Conservation (phyloP, 2,113 vertebrate genomes). For the Megaceryle maxima region DNA sequence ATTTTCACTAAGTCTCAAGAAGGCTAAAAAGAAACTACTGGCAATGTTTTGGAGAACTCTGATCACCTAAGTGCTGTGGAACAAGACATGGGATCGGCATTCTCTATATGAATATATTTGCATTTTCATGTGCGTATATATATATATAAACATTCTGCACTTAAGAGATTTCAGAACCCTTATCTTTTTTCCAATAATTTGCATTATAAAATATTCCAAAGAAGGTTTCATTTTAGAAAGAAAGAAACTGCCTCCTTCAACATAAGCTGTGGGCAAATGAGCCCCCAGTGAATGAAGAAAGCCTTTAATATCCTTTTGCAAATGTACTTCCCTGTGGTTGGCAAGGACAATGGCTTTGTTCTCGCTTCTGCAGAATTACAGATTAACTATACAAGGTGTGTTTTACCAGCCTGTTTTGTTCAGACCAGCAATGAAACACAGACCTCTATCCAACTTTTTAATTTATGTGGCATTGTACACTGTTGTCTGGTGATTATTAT, state of each 20-base stretch:
- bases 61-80: neutral
- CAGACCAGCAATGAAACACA: neutral
- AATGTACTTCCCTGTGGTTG: slow-evolving; percentile 25
- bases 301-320: slow-evolving; percentile 26
- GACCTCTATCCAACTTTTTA: neutral
- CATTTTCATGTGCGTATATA: neutral
- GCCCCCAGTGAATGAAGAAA: neutral
- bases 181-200: neutral
- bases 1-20: neutral
- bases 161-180: neutral
- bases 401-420: neutral
- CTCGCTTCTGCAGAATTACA: slow-evolving; percentile 28
- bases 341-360: slow-evolving; percentile 32
- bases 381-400: neutral
- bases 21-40: neutral
- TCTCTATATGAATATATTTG: neutral
- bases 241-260: neutral
- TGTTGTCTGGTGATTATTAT: neutral
- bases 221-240: neutral
- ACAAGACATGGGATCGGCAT: neutral
- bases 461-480: neutral
- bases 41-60: neutral
- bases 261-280: neutral
- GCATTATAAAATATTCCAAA: slow-evolving; percentile 6
- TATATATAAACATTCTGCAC: neutral